These are phyloP conservation scores for Rhynchomys soricoides DNA, from an alignment of 2,113 vertebrate genomes.

Conservation along the genomic window DNA sequence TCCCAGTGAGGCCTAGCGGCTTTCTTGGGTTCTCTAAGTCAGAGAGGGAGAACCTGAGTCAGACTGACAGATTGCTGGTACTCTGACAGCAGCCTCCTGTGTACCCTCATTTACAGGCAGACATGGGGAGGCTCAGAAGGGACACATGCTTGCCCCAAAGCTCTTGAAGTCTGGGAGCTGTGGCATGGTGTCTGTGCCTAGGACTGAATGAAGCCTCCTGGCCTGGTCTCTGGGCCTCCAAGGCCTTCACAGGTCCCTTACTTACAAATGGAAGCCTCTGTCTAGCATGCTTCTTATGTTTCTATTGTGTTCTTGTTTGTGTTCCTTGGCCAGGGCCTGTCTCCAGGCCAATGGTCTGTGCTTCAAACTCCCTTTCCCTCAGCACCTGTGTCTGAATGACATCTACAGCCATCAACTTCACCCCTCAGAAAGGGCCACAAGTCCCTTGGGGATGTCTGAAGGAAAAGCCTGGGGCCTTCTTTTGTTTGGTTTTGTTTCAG, in stretches of 20 bases:
- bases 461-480: not conserved
- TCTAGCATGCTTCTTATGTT: rapidly evolving
- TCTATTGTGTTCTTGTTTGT: not conserved
- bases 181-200: not conserved
- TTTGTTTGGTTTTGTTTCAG: not conserved
- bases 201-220: not conserved
- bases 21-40: not conserved
- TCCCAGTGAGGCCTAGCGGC: not conserved
- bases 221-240: not conserved
- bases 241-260: rapidly evolving
- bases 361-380: not conserved
- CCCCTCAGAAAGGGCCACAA: too few relatives aligned
- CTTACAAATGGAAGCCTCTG: not conserved
- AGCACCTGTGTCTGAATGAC: not conserved
- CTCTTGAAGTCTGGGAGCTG: not conserved
- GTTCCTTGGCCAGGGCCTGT: not conserved
- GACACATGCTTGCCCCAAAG: not conserved
- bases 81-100: rapidly evolving
- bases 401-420: not conserved
- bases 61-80: not conserved
- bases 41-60: not conserved
- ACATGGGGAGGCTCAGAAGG: not conserved
- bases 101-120: not conserved
- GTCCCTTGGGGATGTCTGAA: not conserved
- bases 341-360: not conserved